A percentile compares a stretch with the other conserved stretches of the same genome.
Conservation (phyloP, 2,113 vertebrate genomes). For the cattle (Bos taurus) region ARS-UCD2.0 NC_037356.1:48097001-48097500, state of each 20-base stretch:
- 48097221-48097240: background rate
- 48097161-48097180: fast-evolving
- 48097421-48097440: background rate
- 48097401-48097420: fast-evolving
- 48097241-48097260: background rate
- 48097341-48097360: background rate
- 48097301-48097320: background rate
- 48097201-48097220: fast-evolving
- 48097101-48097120: fast-evolving
- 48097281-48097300: fast-evolving
- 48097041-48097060: fast-evolving
- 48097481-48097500: background rate
- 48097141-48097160: fast-evolving
- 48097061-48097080: fast-evolving
- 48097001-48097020: too few species aligned
- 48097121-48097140: background rate
- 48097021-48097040: fast-evolving
- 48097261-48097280: fast-evolving
- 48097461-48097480: background rate
- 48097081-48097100: background rate
- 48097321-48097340: background rate
- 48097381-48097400: fast-evolving
- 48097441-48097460: fast-evolving
- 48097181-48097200: fast-evolving
- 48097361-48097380: background rate